Conservation (phyloP, 2,113 vertebrate species). For the Ibidorhyncha struthersii region DNA sequence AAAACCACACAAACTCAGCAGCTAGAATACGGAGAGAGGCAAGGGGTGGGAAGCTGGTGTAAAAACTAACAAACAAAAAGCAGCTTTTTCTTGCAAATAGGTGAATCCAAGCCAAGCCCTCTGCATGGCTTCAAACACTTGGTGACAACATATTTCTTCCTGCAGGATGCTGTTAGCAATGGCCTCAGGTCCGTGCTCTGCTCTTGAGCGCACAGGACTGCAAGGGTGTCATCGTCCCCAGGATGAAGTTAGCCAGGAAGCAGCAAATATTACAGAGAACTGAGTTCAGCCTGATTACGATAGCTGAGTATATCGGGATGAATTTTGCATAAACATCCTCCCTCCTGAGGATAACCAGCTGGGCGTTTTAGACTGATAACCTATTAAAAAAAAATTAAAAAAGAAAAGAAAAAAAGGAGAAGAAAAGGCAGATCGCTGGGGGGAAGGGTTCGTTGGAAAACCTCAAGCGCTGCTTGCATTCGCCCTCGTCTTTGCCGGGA, state of each 20-base stretch:
- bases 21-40: background rate
- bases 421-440: background rate
- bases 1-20: background rate
- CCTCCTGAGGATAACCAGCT: background rate
- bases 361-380: background rate
- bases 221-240: background rate
- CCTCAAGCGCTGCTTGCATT: background rate
- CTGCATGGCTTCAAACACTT: background rate
- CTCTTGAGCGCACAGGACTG: fast-evolving
- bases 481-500: background rate
- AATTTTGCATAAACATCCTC: background rate
- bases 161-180: too few relatives aligned
- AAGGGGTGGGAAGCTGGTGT: background rate
- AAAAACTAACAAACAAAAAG: background rate
- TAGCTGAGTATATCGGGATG: fast-evolving
- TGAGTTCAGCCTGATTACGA: background rate
- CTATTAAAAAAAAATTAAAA: too few relatives aligned
- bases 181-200: background rate
- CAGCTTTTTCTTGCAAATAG: background rate
- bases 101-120: background rate
- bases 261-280: fast-evolving
- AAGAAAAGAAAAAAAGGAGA: background rate
- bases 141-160: background rate
- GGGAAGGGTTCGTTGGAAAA: background rate
- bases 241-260: background rate